Evolutionary conservation across 2,888 invertebrate genomes (phyloP), one percentile per base, ranked within the genome.

Genomic region (Pantelozetes paolii): DNA sequence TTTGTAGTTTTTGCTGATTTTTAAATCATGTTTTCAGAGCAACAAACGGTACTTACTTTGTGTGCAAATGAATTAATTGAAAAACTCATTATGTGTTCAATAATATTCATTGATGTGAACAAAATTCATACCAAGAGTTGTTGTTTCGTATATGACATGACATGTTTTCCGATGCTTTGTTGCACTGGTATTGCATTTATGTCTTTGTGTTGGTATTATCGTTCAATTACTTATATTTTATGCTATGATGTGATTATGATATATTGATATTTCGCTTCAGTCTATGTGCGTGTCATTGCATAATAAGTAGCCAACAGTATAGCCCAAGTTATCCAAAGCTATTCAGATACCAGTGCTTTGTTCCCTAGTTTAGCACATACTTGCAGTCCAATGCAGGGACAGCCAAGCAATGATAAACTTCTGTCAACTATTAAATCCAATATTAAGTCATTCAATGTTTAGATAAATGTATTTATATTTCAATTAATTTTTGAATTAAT

Each of bases 41-140:
- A n/a, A n/a, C n/a, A 36, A 67, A 36, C 36, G 40, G 36, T 64
- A n/a, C 67, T 23, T 40, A 28, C 28, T 26, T 8, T 64, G 40
- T 67, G 67, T 67, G 67, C 67, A n/a, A 67, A 67, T 67, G 67
- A 67, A 67, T 67, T 67, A 67, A 67, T 67, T 67, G 67, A 67
- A 67, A 67, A 1, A 40, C 23, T 67, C 20, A 67, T 67, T 67
- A 40, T 11, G 40, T 67, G 40, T 67, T 20, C 40, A 40, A 23
- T 67, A 67, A 59, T 36, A 67, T 67, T 20, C 40, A 67, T 67
- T 67, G 40, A 9, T n/a, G 62, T 62, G 62, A 32, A 67, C 23
- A 23, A 15, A 59, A 28, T 8, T 6, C 28, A 36, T 15, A 62
- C n/a, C 30, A 36, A 40, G 11, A 13, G n/a, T 42, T 40, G 23